Conservation (phyloP, 2,888 invertebrate genomes). For the Nineta flava region DNA sequence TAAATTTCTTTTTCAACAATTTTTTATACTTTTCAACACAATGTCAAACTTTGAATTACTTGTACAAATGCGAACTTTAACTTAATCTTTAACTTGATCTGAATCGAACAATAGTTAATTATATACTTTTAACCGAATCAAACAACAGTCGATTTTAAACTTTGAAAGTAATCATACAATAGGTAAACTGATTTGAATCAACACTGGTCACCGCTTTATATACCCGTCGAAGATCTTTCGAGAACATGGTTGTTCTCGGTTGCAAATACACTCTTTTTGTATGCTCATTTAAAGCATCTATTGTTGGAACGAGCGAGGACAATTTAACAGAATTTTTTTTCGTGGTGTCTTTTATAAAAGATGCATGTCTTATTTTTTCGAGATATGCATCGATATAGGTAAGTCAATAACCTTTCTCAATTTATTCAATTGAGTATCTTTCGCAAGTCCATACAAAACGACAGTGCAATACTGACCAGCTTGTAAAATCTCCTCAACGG, state of each 20-base stretch:
- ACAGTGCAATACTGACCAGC: background rate
- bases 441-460: background rate
- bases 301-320: slow-evolving; percentile 8
- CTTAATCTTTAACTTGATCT: too few relatives aligned
- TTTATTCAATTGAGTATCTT: background rate
- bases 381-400: background rate
- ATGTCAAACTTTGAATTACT: too few relatives aligned
- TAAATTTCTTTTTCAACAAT: too few relatives aligned
- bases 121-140: too few relatives aligned
- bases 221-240: slow-evolving; percentile 6
- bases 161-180: too few relatives aligned
- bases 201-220: too few relatives aligned
- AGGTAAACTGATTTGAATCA: too few relatives aligned
- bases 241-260: slow-evolving; percentile 3
- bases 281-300: slow-evolving; percentile 7
- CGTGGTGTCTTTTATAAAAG: slow-evolving; percentile 7
- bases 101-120: too few relatives aligned
- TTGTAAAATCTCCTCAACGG: background rate
- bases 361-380: slow-evolving; percentile 5
- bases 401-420: background rate
- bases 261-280: slow-evolving; percentile 6
- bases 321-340: slow-evolving; percentile 8
- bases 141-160: too few relatives aligned
- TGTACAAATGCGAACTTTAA: too few relatives aligned
- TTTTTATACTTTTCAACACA: too few relatives aligned